Evolutionary conservation across 2,113 vertebrate genomes (phyloP).

Genomic region (Hemiscyllium ocellatum): DNA sequence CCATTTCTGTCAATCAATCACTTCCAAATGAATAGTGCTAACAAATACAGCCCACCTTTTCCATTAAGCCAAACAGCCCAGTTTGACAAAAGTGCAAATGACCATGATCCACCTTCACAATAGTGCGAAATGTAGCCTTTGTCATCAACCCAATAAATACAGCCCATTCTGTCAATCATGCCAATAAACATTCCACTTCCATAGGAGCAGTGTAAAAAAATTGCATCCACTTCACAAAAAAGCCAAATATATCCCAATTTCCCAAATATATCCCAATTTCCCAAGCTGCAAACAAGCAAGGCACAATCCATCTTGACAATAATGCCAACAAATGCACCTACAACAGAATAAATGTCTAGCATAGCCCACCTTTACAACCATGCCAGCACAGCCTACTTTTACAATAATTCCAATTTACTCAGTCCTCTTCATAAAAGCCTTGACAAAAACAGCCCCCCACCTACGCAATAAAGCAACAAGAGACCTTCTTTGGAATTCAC

Average conservation of each 20-base stretch:
- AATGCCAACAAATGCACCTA: not conserved
- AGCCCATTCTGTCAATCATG: not conserved
- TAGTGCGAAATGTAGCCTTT: not conserved
- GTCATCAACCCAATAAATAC: not conserved
- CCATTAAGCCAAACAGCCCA: not conserved
- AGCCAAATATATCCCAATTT: too few species aligned
- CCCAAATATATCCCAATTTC: too few species aligned
- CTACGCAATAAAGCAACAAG: not conserved
- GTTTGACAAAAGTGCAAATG: not conserved
- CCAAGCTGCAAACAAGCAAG: too few species aligned
- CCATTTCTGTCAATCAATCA: not conserved
- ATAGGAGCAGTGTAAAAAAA: not conserved
- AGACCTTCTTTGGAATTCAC: not conserved
- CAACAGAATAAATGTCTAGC: too few species aligned
- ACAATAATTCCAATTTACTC: not conserved
- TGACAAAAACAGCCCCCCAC: not conserved
- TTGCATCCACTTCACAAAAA: too few species aligned
- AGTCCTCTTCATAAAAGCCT: not conserved
- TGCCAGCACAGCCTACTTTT: not conserved
- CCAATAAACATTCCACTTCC: not conserved
- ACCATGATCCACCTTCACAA: not conserved
- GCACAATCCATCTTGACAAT: not conserved
- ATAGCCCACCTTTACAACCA: not conserved
- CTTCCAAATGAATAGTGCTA: not conserved
- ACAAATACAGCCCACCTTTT: not conserved